These are phyloP conservation scores for Siderastrea siderea DNA, from an alignment of 92 coral and sea anemone species.

Conservation along the genomic window DNA sequence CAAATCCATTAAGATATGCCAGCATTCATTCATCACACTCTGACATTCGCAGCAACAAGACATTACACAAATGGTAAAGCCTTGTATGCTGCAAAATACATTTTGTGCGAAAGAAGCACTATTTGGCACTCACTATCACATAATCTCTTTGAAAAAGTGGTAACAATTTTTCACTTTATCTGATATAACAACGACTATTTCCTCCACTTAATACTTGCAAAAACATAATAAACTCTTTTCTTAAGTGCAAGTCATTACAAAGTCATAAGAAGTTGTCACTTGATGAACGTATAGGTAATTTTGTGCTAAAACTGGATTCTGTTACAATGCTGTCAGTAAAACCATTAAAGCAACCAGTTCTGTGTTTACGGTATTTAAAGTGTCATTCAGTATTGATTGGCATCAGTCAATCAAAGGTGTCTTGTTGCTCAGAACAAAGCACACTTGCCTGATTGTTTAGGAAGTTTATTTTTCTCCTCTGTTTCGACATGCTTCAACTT, in stretches of 20 bases:
- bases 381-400: conserved; percentile 22
- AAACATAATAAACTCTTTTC: background rate
- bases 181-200: background rate
- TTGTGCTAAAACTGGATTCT: background rate
- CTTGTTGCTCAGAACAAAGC: conserved; percentile 44
- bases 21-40: background rate
- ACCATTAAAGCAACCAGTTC: background rate
- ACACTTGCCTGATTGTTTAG: conserved; percentile 87
- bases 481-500: conserved; percentile 81
- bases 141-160: background rate
- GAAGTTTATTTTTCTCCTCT: conserved; percentile 80
- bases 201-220: background rate
- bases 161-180: background rate
- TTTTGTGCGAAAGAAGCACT: background rate
- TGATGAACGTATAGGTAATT: background rate
- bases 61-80: background rate
- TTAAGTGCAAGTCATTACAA: background rate
- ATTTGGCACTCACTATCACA: background rate
- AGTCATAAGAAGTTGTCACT: background rate
- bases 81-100: background rate
- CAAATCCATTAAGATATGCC: background rate
- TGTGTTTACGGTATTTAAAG: background rate
- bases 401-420: conserved; percentile 41
- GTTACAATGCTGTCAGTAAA: conserved; percentile 1
- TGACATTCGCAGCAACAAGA: background rate